Percentiles rank a stretch among this genome's conserved stretches.
Conservation (phyloP, 1,140 invertebrate species). For the Araneus ventricosus region DNA sequence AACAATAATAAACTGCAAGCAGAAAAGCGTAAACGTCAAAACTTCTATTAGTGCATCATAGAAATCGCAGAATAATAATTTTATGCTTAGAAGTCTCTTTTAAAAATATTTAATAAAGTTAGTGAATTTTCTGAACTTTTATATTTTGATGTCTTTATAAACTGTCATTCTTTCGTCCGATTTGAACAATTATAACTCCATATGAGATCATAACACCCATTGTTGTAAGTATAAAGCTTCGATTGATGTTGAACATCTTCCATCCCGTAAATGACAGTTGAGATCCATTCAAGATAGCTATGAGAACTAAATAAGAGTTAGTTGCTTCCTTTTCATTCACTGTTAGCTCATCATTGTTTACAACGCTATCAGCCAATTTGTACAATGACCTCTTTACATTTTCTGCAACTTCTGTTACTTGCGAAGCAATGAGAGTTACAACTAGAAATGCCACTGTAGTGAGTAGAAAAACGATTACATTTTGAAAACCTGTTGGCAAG, state of each 20-base stretch:
- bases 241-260: slow-evolving; percentile 72
- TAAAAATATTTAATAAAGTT: too few species aligned
- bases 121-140: too few species aligned
- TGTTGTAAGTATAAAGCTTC: slow-evolving; percentile 72
- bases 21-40: too few species aligned
- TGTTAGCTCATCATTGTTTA: not conserved
- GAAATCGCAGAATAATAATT: too few species aligned
- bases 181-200: slow-evolving; percentile 68
- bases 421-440: slow-evolving; percentile 43
- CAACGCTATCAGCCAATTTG: slow-evolving; percentile 49
- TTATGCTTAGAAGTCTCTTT: too few species aligned
- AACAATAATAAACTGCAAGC: too few species aligned
- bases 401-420: slow-evolving; percentile 57
- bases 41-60: too few species aligned
- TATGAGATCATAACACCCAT: slow-evolving; percentile 74
- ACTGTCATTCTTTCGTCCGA: slow-evolving; percentile 45
- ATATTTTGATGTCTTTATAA: not conserved
- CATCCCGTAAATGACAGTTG: slow-evolving; percentile 64
- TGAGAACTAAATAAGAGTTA: slow-evolving; percentile 34
- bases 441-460: slow-evolving; percentile 63
- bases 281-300: slow-evolving; percentile 64
- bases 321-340: not conserved
- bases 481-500: slow-evolving; percentile 38
- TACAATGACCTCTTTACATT: slow-evolving; percentile 59
- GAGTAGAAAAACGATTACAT: slow-evolving; percentile 64